phyloP scores from a whole-genome alignment of 2,888 invertebrate species.

The Agonopterix subpropinquella region DNA sequence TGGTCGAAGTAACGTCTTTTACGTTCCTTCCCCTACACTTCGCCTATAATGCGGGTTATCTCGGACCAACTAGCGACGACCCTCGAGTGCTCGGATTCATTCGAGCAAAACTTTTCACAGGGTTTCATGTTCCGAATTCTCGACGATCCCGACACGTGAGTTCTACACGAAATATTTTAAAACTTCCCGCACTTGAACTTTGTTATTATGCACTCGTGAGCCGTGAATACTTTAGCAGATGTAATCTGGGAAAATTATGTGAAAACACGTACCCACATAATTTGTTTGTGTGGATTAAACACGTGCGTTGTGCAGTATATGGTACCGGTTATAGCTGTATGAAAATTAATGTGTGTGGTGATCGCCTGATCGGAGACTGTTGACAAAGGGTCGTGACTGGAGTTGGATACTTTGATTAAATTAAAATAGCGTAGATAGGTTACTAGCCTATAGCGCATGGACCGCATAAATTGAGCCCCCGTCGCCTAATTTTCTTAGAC shows the following conservation, averaged over 20 bases:
- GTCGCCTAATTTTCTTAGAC: no score
- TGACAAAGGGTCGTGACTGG: constrained; percentile 34
- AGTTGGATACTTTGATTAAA: constrained; percentile 8
- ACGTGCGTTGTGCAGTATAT: no score
- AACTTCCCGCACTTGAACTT: constrained; percentile 3
- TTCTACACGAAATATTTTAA: constrained; percentile 8
- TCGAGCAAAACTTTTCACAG: constrained; percentile 13
- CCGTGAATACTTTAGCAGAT: constrained; percentile 11
- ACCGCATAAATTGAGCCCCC: no score
- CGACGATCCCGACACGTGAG: constrained; percentile 1
- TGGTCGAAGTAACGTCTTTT: constrained; percentile 15
- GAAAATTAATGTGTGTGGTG: constrained; percentile 5
- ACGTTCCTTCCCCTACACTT: constrained; percentile 12
- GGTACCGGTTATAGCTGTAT: no score
- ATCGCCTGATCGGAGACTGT: constrained; percentile 30
- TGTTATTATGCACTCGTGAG: constrained; percentile 3
- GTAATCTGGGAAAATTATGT: constrained; percentile 24
- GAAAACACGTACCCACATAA: constrained; percentile 16
- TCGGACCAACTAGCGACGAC: constrained; percentile 8
- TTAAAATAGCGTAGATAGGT: no score
- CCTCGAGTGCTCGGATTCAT: constrained; percentile 9
- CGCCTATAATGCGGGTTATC: constrained; percentile 15
- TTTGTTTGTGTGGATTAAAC: no score
- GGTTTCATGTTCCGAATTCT: constrained; percentile 3
- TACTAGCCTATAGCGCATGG: no score